phyloP scores from a whole-genome alignment of 2,113 vertebrate genomes.

The Pungitius pungitius region DNA sequence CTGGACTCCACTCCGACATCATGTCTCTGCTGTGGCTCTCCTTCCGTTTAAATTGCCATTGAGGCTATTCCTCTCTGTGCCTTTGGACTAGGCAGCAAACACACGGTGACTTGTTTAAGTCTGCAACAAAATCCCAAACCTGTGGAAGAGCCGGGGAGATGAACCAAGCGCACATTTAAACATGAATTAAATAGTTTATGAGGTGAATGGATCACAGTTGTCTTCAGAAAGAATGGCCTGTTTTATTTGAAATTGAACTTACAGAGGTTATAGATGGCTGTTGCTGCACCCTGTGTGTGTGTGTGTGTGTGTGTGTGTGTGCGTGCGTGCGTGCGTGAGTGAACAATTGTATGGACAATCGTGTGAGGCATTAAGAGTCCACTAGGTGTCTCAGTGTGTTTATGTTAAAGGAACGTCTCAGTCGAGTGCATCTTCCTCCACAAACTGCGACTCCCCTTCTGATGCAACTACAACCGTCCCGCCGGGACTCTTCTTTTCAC shows the following conservation, averaged over 20 bases:
- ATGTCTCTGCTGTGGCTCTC: not conserved
- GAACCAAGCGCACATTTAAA: not conserved
- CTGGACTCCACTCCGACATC: not conserved
- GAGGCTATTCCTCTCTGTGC: not conserved
- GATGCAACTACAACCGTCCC: not conserved
- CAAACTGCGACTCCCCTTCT: constrained; percentile 76
- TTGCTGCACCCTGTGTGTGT: not conserved
- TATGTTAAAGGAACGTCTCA: constrained; percentile 22
- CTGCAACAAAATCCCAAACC: not conserved
- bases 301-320: constrained; percentile 5
- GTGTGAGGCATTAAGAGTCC: constrained; percentile 44
- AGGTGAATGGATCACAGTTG: not conserved
- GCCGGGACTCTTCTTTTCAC: constrained; percentile 32
- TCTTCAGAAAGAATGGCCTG: not conserved
- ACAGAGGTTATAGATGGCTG: not conserved
- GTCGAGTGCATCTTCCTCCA: constrained; percentile 59
- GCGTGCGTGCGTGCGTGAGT: constrained; percentile 1
- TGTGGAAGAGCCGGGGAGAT: not conserved
- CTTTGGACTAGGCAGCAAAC: not conserved
- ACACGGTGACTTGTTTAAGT: not conserved
- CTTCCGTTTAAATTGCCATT: not conserved
- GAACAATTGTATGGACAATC: not conserved
- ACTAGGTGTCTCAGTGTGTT: constrained; percentile 71
- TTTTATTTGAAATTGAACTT: not conserved
- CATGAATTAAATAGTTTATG: not conserved